These are phyloP conservation scores for Chitala chitala DNA, from an alignment of 2,113 vertebrate species.

Conservation along the genomic window DNA sequence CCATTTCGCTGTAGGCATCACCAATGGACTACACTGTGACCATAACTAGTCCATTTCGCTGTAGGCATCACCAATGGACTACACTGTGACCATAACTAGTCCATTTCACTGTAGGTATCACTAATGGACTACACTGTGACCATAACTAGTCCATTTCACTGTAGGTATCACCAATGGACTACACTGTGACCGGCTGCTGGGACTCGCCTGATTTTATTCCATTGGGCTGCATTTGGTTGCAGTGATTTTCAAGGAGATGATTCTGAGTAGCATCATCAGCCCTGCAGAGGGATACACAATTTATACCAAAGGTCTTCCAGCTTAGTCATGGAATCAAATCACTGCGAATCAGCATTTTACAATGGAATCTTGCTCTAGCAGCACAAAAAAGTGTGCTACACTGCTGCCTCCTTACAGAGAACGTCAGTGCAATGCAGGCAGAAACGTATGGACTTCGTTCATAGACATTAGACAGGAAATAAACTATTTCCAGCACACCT, in stretches of 20 bases:
- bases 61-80: too few relatives aligned
- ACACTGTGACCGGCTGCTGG: background rate
- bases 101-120: background rate
- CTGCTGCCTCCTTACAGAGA: background rate
- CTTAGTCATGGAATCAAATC: background rate
- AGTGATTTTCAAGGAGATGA: slow-evolving; percentile 64
- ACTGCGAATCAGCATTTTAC: background rate
- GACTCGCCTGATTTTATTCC: slow-evolving; percentile 65
- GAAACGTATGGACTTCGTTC: too few relatives aligned
- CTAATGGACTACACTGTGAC: background rate
- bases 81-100: too few relatives aligned
- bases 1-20: too few relatives aligned
- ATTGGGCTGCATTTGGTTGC: slow-evolving; percentile 55
- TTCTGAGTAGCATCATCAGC: slow-evolving; percentile 63
- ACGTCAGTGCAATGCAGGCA: too few relatives aligned
- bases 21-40: too few relatives aligned
- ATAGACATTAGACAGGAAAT: too few relatives aligned
- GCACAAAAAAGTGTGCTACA: background rate
- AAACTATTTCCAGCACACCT: too few relatives aligned
- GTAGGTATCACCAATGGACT: background rate
- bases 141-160: too few relatives aligned
- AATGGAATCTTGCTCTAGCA: background rate
- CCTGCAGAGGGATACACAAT: slow-evolving; percentile 33
- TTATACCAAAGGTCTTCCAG: too few relatives aligned
- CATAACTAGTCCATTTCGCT: too few relatives aligned